Base-by-base conservation (phyloP, 2,888 invertebrate species). In the Crocallis elinguaria region DNA sequence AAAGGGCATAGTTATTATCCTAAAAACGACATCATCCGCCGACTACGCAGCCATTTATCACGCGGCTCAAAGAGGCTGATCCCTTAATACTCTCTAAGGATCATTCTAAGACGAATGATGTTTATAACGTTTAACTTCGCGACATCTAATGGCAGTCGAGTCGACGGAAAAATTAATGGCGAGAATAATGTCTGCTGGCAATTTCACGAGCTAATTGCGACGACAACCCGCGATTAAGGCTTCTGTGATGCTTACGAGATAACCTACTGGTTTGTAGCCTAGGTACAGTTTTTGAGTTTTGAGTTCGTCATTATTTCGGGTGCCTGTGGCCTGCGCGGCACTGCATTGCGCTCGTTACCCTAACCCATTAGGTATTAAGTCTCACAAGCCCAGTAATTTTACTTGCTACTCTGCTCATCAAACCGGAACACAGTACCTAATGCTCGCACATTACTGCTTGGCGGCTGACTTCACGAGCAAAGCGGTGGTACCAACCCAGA, bases 81-180 rank as follows among this genome's bases (percentile, higher is more conserved):
- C 82, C 76, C 56, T 69, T 79, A 77, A 78, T 73, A 64, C 67
- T 63, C 66, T 61, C 61, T 62, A 52, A 67, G 62, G 70, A 71
- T 67, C 69, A 68, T 70, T 71, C 67, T 67, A 63, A 73, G 64
- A 76, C 73, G 75, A 77, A 75, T 72, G 64, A 79, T 79, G 75
- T 79, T 77, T 80, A 75, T 71, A 71, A 67, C 73, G 68, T 76
- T 70, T 71, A 73, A 71, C 69, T 69, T 71, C 50, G 53, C 54
- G 74, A 75, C 77, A 75, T 75, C 69, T 68, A 76, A 80, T 72
- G 71, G 73, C 71, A 52, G 57, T 50, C 45, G 53, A 76, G 75
- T 77, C 81, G 71, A 79, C 74, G 67, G 71, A 82, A 82, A 81
- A 79, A 82, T 80, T 82, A 78, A 83, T 82, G 82, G 67, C 49